Percentiles rank a stretch among this genome's conserved stretches.
Evolutionary conservation across 2,888 invertebrate species (phyloP).

Genomic region (Caenorhabditis virilis): DNA sequence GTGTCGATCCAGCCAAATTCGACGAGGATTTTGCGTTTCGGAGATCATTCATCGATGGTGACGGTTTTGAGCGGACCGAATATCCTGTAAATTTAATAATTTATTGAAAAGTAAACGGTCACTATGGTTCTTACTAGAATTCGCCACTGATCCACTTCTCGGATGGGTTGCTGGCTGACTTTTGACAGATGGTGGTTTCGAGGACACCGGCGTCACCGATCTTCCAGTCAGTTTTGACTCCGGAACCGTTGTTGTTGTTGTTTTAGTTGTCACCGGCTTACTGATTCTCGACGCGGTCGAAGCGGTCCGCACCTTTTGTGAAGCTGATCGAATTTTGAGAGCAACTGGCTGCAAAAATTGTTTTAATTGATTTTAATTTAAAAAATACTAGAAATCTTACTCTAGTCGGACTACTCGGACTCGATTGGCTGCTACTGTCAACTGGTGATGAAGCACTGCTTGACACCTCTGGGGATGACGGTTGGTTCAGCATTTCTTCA

Average conservation of each 20-base stretch:
- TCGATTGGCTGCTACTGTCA: constrained; percentile 25
- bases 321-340: constrained; percentile 18
- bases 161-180: constrained; percentile 2
- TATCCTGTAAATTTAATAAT: neutral
- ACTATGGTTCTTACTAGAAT: neutral
- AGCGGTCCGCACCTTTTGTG: constrained; percentile 20
- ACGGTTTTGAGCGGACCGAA: constrained; percentile 13
- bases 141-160: constrained; percentile 10
- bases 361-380: neutral
- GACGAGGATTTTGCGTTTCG: constrained; percentile 14
- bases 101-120: too few relatives aligned
- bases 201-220: constrained; percentile 17
- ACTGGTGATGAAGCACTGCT: constrained; percentile 7
- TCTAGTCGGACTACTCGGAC: constrained; percentile 20
- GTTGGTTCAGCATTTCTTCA: neutral
- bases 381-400: neutral
- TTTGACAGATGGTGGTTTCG: constrained; percentile 16
- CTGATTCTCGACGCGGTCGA: constrained; percentile 1
- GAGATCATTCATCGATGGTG: constrained; percentile 34
- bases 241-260: constrained; percentile 2
- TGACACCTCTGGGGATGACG: neutral
- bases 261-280: neutral
- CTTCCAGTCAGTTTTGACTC: constrained; percentile 4
- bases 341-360: constrained; percentile 14
- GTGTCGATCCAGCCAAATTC: constrained; percentile 17